A percentile compares a stretch with the other conserved stretches of the same genome.
Conservation (phyloP, 2,797 vertebrate species). For the Xenentodon cancila region DNA sequence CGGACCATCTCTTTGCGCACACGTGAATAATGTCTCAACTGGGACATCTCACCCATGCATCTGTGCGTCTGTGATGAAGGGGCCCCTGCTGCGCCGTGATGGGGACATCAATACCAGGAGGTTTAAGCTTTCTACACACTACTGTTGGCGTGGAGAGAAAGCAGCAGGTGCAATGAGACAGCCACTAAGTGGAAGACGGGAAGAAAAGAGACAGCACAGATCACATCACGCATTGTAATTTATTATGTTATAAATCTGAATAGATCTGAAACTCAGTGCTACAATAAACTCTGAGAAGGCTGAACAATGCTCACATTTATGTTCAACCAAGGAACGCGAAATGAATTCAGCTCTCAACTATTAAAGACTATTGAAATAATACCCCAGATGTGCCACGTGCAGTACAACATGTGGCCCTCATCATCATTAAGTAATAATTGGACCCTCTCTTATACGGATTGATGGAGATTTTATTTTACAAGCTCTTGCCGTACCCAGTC, state of each 20-base stretch:
- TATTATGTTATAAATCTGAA: slow-evolving; percentile 19
- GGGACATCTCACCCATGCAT: slow-evolving; percentile 72
- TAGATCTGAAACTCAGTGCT: background rate
- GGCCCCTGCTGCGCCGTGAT: slow-evolving; percentile 78
- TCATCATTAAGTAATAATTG: slow-evolving; percentile 32
- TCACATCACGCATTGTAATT: slow-evolving; percentile 11
- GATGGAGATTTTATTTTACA: slow-evolving; percentile 48
- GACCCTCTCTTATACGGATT: slow-evolving; percentile 38
- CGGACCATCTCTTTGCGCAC: slow-evolving; percentile 39
- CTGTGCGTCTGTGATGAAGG: slow-evolving; percentile 70
- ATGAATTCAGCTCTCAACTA: slow-evolving; percentile 16
- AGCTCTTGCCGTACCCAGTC: slow-evolving; percentile 36
- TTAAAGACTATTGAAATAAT: slow-evolving; percentile 27
- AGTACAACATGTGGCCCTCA: slow-evolving; percentile 28
- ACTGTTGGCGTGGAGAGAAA: slow-evolving; percentile 56
- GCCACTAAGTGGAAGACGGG: slow-evolving; percentile 48
- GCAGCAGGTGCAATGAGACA: slow-evolving; percentile 68
- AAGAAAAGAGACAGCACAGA: slow-evolving; percentile 6
- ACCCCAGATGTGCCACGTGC: slow-evolving; percentile 17
- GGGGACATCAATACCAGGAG: slow-evolving; percentile 74
- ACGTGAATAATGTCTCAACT: slow-evolving; percentile 63
- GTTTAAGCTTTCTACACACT: slow-evolving; percentile 78
- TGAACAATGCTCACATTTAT: slow-evolving; percentile 6
- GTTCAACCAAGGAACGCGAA: background rate
- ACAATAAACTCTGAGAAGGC: slow-evolving; percentile 10